phyloP scores from a whole-genome alignment of 2,113 vertebrate species.

The Nothocercus julius region DNA sequence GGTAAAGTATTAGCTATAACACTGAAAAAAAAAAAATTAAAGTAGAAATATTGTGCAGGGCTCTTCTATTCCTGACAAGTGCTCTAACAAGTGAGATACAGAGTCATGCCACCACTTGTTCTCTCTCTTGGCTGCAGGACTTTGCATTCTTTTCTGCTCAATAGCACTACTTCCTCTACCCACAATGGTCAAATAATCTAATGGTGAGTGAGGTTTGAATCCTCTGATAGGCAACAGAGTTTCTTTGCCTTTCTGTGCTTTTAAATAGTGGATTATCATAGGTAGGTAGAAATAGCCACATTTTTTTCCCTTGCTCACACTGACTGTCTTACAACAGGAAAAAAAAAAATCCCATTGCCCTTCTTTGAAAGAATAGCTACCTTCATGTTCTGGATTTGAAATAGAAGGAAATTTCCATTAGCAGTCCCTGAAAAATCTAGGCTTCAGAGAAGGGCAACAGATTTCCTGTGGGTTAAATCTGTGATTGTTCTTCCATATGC shows the following conservation, averaged over 20 bases:
- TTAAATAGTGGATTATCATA: neutral
- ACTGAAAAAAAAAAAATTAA: neutral
- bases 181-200: conserved; percentile 31
- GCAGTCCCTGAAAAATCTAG: neutral
- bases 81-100: neutral
- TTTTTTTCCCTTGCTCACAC: neutral
- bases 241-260: neutral
- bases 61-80: neutral
- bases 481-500: neutral
- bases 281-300: neutral
- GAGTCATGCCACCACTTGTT: conserved; percentile 39
- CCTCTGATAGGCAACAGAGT: neutral
- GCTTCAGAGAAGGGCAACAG: neutral
- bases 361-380: neutral
- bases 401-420: neutral
- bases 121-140: neutral
- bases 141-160: conserved; percentile 55
- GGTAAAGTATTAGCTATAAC: neutral
- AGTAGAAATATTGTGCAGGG: neutral
- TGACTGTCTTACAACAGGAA: neutral
- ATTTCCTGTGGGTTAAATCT: neutral
- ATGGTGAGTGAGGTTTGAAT: conserved; percentile 8
- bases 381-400: neutral
- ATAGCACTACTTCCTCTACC: conserved; percentile 2
- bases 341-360: neutral